Conservation (phyloP, 2,888 invertebrate genomes). For the Argyresthia goedartella region DNA sequence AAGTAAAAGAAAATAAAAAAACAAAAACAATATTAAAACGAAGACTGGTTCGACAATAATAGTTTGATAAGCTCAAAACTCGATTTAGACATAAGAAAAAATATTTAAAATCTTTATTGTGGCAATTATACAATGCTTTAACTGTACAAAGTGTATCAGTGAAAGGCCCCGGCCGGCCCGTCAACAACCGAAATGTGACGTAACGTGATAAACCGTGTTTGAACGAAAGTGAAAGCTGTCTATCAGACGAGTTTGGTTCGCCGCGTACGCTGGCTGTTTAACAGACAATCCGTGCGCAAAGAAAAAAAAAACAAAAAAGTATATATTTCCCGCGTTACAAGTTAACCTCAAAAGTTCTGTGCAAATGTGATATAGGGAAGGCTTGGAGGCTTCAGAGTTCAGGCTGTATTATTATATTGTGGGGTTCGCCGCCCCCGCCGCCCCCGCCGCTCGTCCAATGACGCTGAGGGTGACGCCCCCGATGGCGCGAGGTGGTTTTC, state of each 20-base stretch:
- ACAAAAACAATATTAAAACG: conserved; percentile 1
- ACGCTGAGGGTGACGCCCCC: conserved; percentile 53
- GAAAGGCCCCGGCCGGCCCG: conserved; percentile 15
- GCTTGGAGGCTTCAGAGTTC: conserved; percentile 15
- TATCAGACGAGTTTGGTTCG: conserved; percentile 3
- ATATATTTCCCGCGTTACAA: conserved; percentile 4
- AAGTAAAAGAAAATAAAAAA: conserved; percentile 10
- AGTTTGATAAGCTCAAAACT: conserved; percentile 4
- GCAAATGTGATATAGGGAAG: not conserved
- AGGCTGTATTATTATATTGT: conserved; percentile 38
- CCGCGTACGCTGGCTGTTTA: conserved; percentile 2
- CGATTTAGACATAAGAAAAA: not conserved
- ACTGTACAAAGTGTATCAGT: conserved; percentile 10
- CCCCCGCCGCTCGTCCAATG: conserved; percentile 57
- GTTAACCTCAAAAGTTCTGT: not conserved
- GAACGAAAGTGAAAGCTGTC: conserved; percentile 37
- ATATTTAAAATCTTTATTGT: not conserved
- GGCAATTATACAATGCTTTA: not conserved
- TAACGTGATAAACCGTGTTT: conserved; percentile 17
- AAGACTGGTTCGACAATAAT: conserved; percentile 19
- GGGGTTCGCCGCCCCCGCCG: conserved; percentile 29
- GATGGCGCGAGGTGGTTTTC: conserved; percentile 23
- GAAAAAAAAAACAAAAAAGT: conserved; percentile 17
- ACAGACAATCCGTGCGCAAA: conserved; percentile 23
- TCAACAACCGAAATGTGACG: conserved; percentile 22